Conservation (phyloP, 2,113 vertebrate genomes). For the Triplophysa tibetana region DNA sequence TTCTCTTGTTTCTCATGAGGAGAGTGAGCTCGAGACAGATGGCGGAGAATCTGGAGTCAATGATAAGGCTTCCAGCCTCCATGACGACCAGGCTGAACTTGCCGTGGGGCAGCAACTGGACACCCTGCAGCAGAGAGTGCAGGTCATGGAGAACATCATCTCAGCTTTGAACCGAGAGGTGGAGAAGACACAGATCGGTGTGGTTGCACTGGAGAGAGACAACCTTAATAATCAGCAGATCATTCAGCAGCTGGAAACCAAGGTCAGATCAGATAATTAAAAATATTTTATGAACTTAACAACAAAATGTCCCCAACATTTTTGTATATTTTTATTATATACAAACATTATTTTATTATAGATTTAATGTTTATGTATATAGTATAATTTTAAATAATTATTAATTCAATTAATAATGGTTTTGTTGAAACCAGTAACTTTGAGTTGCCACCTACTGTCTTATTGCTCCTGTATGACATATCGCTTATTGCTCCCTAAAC, state of each 20-base stretch:
- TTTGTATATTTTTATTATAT: no score
- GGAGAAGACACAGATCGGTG: conserved; percentile 72
- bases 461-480: no score
- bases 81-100: conserved; percentile 59
- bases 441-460: no score
- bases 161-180: conserved; percentile 82
- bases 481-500: no score
- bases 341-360: no score
- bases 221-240: conserved; percentile 71
- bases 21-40: conserved; percentile 47
- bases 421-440: no score
- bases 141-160: conserved; percentile 82
- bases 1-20: conserved; percentile 53
- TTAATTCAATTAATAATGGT: no score
- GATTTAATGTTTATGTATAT: no score
- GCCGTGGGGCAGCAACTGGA: conserved; percentile 67
- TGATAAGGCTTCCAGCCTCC: conserved; percentile 57
- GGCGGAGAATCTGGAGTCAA: conserved; percentile 62
- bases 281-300: no score
- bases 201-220: conserved; percentile 72
- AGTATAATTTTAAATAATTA: no score
- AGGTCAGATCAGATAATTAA: conserved; percentile 63
- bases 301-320: no score
- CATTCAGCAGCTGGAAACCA: conserved; percentile 73
- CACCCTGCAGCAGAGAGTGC: conserved; percentile 76